These are phyloP conservation scores for Apamea monoglypha DNA, from an alignment of 2,888 invertebrate genomes.

Conservation along the genomic window DNA sequence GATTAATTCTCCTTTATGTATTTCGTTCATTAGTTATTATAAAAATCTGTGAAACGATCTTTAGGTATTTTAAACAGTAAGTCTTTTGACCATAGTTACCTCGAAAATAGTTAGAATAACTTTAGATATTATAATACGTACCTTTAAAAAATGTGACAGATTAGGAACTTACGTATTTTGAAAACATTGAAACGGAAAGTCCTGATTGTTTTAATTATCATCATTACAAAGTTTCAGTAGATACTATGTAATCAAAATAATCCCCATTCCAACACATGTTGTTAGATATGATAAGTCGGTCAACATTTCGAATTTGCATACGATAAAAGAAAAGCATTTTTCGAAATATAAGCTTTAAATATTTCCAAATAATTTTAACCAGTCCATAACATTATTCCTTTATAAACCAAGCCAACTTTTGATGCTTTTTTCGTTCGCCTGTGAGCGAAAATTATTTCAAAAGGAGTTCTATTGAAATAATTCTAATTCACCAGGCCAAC, in stretches of 20 bases:
- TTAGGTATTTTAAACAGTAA: too few relatives aligned
- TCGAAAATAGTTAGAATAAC: too few relatives aligned
- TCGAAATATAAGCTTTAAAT: background rate
- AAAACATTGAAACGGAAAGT: constrained; percentile 1
- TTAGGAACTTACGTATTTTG: background rate
- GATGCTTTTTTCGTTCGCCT: background rate
- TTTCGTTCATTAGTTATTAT: too few relatives aligned
- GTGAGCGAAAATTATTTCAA: background rate
- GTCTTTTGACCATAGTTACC: too few relatives aligned
- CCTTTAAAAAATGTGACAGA: background rate
- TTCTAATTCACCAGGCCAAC: background rate
- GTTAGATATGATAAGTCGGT: constrained; percentile 41
- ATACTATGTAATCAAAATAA: constrained; percentile 43
- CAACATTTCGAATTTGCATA: constrained; percentile 41
- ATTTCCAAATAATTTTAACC: background rate
- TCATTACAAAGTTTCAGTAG: constrained; percentile 31
- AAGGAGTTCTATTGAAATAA: background rate
- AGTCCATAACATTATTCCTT: background rate
- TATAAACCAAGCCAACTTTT: background rate
- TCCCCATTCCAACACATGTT: constrained; percentile 14
- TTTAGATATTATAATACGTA: too few relatives aligned
- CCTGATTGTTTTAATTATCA: constrained; percentile 28
- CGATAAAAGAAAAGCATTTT: constrained; percentile 7
- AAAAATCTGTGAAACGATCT: too few relatives aligned
- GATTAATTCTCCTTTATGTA: too few relatives aligned